Conservation (phyloP, 2,113 vertebrate genomes). For the Dromas ardeola region DNA sequence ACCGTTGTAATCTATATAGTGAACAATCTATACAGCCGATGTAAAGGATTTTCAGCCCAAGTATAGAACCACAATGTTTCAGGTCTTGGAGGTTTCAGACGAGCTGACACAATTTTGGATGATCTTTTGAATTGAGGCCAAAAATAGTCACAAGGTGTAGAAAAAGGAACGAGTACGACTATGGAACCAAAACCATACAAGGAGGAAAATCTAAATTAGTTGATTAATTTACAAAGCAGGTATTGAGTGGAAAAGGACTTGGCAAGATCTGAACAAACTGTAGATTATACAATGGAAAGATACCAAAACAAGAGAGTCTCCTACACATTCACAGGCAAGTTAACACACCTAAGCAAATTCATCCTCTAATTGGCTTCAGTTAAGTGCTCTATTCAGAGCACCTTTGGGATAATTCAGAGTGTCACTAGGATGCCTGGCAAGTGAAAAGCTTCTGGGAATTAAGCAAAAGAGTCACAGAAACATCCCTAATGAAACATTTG, state of each 20-base stretch:
- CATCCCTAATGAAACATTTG: not conserved
- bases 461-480: conserved; percentile 4
- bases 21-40: not conserved
- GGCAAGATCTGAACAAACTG: not conserved
- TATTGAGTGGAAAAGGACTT: not conserved
- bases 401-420: not conserved
- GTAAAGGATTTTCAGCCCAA: not conserved
- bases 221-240: not conserved
- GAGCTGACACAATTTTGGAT: not conserved
- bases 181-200: not conserved
- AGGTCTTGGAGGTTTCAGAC: not conserved
- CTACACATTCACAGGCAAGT: not conserved
- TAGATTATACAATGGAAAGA: not conserved
- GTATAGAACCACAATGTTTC: not conserved
- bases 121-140: not conserved
- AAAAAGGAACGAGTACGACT: not conserved
- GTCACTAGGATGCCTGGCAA: not conserved
- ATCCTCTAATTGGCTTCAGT: conserved; percentile 23
- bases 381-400: not conserved
- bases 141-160: not conserved
- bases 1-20: not conserved
- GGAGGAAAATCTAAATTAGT: not conserved
- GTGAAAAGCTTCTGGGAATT: conserved; percentile 18
- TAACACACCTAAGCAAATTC: conserved; percentile 30
- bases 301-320: not conserved